Evolutionary conservation across 2,888 invertebrate genomes (phyloP).

Genomic region (Volucella inanis): DNA sequence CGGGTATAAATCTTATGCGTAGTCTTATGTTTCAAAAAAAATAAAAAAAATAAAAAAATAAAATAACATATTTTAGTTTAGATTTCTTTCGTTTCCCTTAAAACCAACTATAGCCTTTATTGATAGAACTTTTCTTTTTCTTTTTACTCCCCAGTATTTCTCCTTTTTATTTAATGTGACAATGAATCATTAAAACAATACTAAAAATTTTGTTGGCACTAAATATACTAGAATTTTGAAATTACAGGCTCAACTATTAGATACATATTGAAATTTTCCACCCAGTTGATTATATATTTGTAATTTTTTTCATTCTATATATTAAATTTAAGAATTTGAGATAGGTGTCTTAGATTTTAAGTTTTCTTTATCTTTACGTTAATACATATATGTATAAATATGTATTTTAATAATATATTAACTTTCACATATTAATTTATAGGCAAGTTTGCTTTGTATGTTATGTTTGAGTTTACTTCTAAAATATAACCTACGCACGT

Average conservation of each 20-base stretch:
- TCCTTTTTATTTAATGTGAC: conserved; percentile 2
- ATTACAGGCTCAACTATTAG: background rate
- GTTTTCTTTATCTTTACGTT: conserved; percentile 2
- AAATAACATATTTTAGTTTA: background rate
- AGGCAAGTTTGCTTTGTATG: conserved; percentile 48
- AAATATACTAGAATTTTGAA: conserved; percentile 2
- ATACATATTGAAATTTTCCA: conserved; percentile 1
- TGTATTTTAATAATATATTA: conserved; percentile 33
- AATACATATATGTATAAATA: background rate
- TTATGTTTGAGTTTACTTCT: conserved; percentile 10
- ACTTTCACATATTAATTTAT: conserved; percentile 13
- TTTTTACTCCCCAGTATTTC: background rate
- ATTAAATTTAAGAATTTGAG: conserved; percentile 8
- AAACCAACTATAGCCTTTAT: conserved; percentile 37
- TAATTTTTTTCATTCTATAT: background rate
- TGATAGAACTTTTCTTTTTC: background rate
- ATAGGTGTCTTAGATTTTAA: conserved; percentile 11
- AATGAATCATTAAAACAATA: conserved; percentile 29
- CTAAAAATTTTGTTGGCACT: conserved; percentile 32
- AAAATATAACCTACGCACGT: background rate
- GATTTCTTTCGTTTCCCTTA: background rate
- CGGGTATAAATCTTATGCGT: conserved; percentile 12
- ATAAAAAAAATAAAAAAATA: conserved; percentile 18
- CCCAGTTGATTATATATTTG: conserved; percentile 1
- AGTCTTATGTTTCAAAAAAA: conserved; percentile 24